Evolutionary conservation across 2,888 invertebrate genomes (phyloP), one percentile per base, ranked within the genome.

Genomic region (Rhodophaea formosa): DNA sequence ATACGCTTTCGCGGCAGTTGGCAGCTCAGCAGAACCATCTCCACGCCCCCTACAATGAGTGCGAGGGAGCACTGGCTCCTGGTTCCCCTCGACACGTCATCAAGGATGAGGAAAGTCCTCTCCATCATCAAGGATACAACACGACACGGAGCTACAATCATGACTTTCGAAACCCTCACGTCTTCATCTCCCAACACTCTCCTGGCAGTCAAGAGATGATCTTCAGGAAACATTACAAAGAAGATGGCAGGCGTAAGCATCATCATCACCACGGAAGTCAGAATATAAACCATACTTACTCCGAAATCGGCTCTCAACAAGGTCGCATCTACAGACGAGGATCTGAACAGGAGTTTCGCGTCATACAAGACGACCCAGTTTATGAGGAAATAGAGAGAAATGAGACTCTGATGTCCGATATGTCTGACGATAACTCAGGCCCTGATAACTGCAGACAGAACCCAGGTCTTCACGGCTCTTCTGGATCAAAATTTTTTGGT

Each of bases 301-400:
- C 95, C 3, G 96, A 96, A 82, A 95, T 96, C 32, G 88, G 86
- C 0, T 79, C 86, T 0, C 90, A 91, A 56, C 90, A 90, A 68
- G 92, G 91, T 30, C 81, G 91, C 15, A 86, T 88, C 67, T 90
- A 91, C 67, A 75, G 92, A 53, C 87, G 92, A 17, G 92, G 92
- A 0, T 89, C 93, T n/a, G 92, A 92, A 14, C 92, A 92, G 46
- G 94, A 92, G 60, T 92, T 91, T 56, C 82, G 92, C 44, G 92
- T 92, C 53, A 92, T 92, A 59, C 93, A 94, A 71, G 95, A 96
- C 68, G 96, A 96, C 72, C 96, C 96, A 0, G 96, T 96, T 1
- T 96, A 96, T 79, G 96, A 96, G 77, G 96, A 96, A 74, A 96
- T 96, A 58, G 96, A 96, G 70, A 90, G 95, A 7, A 92, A 94